Base-by-base conservation (phyloP, 2,888 invertebrate genomes). In the Heliconius erato region DNA sequence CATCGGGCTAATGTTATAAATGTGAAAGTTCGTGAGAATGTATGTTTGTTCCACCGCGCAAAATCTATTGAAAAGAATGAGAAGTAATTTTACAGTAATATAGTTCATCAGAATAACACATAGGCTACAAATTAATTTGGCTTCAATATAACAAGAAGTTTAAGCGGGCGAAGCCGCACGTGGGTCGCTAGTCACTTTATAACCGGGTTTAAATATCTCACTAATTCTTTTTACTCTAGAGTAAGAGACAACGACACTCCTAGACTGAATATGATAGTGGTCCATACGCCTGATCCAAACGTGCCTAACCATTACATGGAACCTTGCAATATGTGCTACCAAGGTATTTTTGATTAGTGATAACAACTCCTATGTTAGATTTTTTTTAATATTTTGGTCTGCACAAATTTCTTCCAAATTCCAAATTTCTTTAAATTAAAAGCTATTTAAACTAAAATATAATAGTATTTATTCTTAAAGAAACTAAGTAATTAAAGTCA, bases 171-270 rank as follows among this genome's bases (percentile, higher is more conserved):
- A 54, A 54, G 54, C 54, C 19, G 54, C 54, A 19, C 19, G 19
- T 54, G 19, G 54, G 54, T 7, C 54, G 19, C 19, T 6, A 19
- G 16, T 19, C 54, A 19, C 19, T 54, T 67, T 26, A 49, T 35
- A 35, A 14, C 28, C 69, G 11, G 68, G 5, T 76, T n/a, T 4
- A 76, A 35, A 32, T 76, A 23, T n/a, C 92, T 95, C 93, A 93
- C 92, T 93, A 94, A 92, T 84, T 91, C 92, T 92, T 94, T 89
- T 94, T 91, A 91, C 94, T 93, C 87, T 92, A 95, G 94, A 92
- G 87, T 87, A 85, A 89, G 89, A 85, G 90, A 90, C 19, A 87
- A 88, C 85, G 83, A 83, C 74, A 84, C 90, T 35, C 90, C 92
- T 67, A 89, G 88, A 84, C 87, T 92, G 91, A 94, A 94, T 92